Evolutionary conservation across 2,888 invertebrate species (phyloP).

Genomic region (Dyspetes luteomarginatus): DNA sequence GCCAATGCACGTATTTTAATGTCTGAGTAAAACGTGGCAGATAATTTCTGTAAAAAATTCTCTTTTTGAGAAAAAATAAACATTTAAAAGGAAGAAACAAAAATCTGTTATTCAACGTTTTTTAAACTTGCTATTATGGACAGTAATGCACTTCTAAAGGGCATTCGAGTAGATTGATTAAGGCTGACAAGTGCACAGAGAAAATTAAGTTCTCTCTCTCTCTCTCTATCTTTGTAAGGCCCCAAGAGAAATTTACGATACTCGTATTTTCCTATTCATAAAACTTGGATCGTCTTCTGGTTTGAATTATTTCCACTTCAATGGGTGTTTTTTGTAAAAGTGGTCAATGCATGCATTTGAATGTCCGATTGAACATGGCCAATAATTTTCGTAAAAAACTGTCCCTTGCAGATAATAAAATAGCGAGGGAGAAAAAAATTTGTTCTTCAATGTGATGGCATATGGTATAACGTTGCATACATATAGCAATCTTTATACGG

Average conservation of each 20-base stretch:
- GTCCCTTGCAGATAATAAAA: background rate
- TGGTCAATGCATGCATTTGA: slow-evolving; percentile 1
- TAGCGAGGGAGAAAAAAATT: background rate
- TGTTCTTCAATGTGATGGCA: slow-evolving; percentile 2
- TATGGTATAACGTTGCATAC: slow-evolving; percentile 6
- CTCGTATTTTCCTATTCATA: slow-evolving; percentile 17
- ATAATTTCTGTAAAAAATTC: too few species aligned
- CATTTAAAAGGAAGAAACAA: too few species aligned
- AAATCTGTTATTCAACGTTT: too few species aligned
- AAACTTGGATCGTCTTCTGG: slow-evolving; percentile 10
- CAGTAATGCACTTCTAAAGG: slow-evolving; percentile 63
- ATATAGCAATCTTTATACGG: slow-evolving; percentile 28
- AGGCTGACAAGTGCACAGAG: slow-evolving; percentile 11
- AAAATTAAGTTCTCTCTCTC: slow-evolving; percentile 19
- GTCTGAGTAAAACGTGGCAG: too few species aligned
- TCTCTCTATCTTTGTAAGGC: background rate
- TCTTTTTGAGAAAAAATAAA: too few species aligned
- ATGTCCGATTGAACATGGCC: slow-evolving; percentile 12
- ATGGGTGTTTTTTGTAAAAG: background rate
- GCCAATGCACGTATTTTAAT: too few species aligned
- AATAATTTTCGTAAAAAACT: slow-evolving; percentile 11
- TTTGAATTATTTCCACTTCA: slow-evolving; percentile 31
- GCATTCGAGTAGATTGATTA: slow-evolving; percentile 56
- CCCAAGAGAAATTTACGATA: slow-evolving; percentile 41
- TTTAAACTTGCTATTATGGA: slow-evolving; percentile 63